Conservation (phyloP, 2,888 invertebrate genomes). For the Eupithecia abbreviata region DNA sequence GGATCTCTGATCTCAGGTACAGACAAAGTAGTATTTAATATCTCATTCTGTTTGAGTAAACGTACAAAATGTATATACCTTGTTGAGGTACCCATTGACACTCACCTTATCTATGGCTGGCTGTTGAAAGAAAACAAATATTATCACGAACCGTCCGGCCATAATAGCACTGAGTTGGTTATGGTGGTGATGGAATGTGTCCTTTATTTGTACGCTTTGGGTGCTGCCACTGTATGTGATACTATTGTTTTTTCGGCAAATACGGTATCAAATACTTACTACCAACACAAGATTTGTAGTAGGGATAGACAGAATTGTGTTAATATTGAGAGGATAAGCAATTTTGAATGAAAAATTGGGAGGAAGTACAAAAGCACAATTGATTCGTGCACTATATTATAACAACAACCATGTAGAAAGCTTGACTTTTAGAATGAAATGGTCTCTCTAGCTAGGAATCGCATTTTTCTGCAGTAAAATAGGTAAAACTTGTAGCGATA, state of each 20-base stretch:
- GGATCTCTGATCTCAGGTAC: too few relatives aligned
- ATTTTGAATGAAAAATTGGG: neutral
- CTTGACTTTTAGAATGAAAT: neutral
- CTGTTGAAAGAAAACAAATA: conserved; percentile 75
- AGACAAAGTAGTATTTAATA: too few relatives aligned
- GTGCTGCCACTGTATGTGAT: conserved; percentile 4
- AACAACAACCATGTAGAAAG: neutral
- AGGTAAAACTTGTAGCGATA: neutral
- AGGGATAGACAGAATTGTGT: neutral
- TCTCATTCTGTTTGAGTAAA: too few relatives aligned
- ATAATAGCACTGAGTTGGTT: conserved; percentile 51
- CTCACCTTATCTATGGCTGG: conserved; percentile 40
- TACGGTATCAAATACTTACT: too few relatives aligned
- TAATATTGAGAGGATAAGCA: neutral
- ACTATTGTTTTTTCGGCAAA: neutral
- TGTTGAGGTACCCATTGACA: neutral
- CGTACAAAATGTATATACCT: too few relatives aligned
- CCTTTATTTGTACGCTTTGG: conserved; percentile 16
- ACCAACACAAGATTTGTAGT: neutral
- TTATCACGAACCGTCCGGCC: conserved; percentile 76
- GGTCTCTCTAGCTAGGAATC: neutral
- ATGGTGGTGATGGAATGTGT: conserved; percentile 43
- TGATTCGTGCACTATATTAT: neutral
- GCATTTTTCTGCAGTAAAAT: neutral
- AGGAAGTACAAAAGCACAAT: neutral